phyloP scores from a whole-genome alignment of 2,797 vertebrate species.

The Knipowitschia caucasica region DNA sequence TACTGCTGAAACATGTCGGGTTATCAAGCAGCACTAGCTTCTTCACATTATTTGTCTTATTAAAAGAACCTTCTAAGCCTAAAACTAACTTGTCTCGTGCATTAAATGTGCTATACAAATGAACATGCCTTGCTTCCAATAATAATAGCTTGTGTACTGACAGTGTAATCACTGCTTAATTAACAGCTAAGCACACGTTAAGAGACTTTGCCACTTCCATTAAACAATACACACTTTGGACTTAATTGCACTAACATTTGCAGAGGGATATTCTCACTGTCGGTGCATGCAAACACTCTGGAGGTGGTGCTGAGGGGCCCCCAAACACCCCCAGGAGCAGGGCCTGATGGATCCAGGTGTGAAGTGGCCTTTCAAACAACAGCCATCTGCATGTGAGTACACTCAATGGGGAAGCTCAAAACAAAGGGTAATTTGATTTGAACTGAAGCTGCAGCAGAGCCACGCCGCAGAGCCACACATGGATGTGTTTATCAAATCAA shows the following conservation, averaged over 20 bases:
- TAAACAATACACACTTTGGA: conserved; percentile 9
- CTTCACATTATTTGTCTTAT: too few species aligned
- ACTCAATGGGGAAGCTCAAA: conserved; percentile 21
- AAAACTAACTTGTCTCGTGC: too few species aligned
- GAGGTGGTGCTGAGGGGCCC: neutral
- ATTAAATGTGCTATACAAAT: neutral
- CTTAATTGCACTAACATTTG: conserved; percentile 10
- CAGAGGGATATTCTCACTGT: neutral
- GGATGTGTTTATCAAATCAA: conserved; percentile 46
- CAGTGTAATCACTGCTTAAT: neutral
- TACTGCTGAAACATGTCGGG: too few species aligned
- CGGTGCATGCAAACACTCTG: neutral
- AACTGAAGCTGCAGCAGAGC: conserved; percentile 34
- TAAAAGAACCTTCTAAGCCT: too few species aligned
- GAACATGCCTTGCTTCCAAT: neutral
- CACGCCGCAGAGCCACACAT: conserved; percentile 24
- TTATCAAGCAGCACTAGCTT: too few species aligned
- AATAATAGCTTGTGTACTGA: neutral
- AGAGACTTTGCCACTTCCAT: neutral
- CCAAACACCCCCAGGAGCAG: neutral
- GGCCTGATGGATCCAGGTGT: conserved; percentile 30
- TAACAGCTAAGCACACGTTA: conserved; percentile 3
- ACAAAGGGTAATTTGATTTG: conserved; percentile 58
- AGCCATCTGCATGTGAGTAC: conserved; percentile 52
- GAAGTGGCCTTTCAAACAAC: conserved; percentile 46